These are phyloP conservation scores for Trichogramma pretiosum DNA, from an alignment of 1,140 invertebrate species.

Conservation along the genomic window DNA sequence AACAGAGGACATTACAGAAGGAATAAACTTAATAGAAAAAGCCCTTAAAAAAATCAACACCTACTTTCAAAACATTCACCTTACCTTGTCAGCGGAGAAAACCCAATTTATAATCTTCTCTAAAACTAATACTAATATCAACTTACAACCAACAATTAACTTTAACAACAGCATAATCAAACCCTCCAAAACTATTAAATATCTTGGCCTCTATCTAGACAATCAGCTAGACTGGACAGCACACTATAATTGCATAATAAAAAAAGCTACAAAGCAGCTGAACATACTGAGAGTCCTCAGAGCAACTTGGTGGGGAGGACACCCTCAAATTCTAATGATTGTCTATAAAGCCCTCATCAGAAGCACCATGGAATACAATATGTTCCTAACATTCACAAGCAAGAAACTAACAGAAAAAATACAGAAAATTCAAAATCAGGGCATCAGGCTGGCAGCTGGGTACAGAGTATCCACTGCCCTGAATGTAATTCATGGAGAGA, in stretches of 20 bases:
- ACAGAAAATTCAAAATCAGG: constrained; percentile 7
- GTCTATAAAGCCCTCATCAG: constrained; percentile 18
- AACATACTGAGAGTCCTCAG: constrained; percentile 14
- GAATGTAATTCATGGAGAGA: constrained; percentile 4
- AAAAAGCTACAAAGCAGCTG: constrained; percentile 6
- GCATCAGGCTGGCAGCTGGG: constrained; percentile 6
- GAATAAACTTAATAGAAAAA: not conserved
- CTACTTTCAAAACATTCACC: constrained; percentile 6
- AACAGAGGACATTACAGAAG: not conserved
- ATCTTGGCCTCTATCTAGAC: constrained; percentile 14
- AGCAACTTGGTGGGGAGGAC: constrained; percentile 17
- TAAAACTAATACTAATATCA: not conserved
- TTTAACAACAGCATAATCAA: constrained; percentile 8
- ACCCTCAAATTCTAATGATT: constrained; percentile 11
- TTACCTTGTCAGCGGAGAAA: not conserved
- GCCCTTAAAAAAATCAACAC: not conserved
- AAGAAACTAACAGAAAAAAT: not conserved
- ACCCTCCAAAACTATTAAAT: constrained; percentile 1
- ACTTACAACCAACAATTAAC: not conserved
- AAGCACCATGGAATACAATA: constrained; percentile 5
- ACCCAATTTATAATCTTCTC: constrained; percentile 3
- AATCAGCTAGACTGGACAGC: constrained; percentile 14
- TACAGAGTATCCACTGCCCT: constrained; percentile 7
- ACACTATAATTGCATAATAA: constrained; percentile 5
- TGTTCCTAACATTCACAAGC: not conserved